Percentiles rank a stretch among this genome's conserved stretches.
Conservation (phyloP, 2,797 vertebrate species). For the Pempheris klunzingeri region DNA sequence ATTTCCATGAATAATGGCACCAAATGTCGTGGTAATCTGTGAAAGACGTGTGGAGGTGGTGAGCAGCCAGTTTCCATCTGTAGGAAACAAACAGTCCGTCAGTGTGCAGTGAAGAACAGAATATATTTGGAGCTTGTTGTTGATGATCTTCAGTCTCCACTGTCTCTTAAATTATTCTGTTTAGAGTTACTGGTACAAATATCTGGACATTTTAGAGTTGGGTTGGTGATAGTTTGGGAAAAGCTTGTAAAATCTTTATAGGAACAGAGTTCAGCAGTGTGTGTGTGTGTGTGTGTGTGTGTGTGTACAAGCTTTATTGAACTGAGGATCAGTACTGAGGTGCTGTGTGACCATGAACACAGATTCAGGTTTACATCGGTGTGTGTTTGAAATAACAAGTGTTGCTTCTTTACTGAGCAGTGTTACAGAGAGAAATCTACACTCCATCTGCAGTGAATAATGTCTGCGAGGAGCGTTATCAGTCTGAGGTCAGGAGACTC, state of each 20-base stretch:
- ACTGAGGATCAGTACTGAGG: background rate
- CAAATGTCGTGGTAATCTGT: too few species aligned
- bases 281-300: conserved; percentile 12
- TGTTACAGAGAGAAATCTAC: too few species aligned
- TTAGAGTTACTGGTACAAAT: too few species aligned
- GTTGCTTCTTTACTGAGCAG: too few species aligned
- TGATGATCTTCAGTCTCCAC: background rate
- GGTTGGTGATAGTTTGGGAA: background rate
- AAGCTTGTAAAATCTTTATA: conserved; percentile 45
- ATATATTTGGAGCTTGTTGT: too few species aligned
- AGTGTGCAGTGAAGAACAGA: too few species aligned
- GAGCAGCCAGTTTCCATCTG: background rate
- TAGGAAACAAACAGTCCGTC: background rate
- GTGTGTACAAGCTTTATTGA: conserved; percentile 31
- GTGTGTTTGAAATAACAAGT: too few species aligned
- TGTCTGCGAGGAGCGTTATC: background rate
- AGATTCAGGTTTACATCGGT: conserved; percentile 43
- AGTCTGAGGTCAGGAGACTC: background rate
- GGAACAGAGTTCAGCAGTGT: conserved; percentile 42
- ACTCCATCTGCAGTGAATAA: background rate
- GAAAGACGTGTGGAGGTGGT: too few species aligned
- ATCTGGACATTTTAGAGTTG: background rate
- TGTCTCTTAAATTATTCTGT: too few species aligned
- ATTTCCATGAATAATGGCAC: too few species aligned
- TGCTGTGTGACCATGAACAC: conserved; percentile 46